Base-by-base conservation (phyloP, 1,140 invertebrate genomes). In the Drosophila asahinai region DNA sequence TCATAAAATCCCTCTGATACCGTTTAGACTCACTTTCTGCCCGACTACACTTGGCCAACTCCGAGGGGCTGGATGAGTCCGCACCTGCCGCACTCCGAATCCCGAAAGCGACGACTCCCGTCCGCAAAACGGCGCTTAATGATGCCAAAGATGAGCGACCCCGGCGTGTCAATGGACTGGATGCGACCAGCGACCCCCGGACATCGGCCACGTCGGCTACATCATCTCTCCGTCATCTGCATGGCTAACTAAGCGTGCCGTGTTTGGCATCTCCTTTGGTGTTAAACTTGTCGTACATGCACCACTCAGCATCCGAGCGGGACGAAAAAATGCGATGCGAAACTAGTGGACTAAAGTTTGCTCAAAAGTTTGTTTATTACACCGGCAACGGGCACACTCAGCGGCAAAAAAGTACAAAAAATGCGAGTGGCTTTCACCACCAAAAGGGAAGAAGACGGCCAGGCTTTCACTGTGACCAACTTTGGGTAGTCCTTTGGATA, bases 211-310 rank as follows among this genome's bases (percentile, higher is more conserved):
- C 63, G 61, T 72, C 64, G 15, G 27, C 38, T 15, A 27, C 63
- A 64, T 72, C 64, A 57, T 30, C 70, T 75, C 43, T 75, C 40
- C 61, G 68, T 60, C 81, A 91, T 92, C 90, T 92, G 81, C 90
- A 92, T 92, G 89, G 84, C 90, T 91, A 91, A 91, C 90, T 90
- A 81, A 92, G 90, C 90, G 83, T 92, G 82, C 82, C 90, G 75
- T 89, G 89, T 87, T 70, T 78, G 86, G 81, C 82, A 59, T 80
- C 74, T 68, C 43, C 66, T 83, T 73, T 70, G 66, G 83, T 87
- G 83, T 86, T 87, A 73, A 74, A 83, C 83, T 87, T 87, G 83
- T 87, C 80, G 83, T 80, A 87, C 80, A 83, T 73, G 77, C 45
- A 64, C 61, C 70, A 65, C 77, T 59, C 68, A 58, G 51, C 72